These are phyloP conservation scores for Asobara japonica DNA, from an alignment of 1,140 invertebrate genomes.

Conservation along the genomic window DNA sequence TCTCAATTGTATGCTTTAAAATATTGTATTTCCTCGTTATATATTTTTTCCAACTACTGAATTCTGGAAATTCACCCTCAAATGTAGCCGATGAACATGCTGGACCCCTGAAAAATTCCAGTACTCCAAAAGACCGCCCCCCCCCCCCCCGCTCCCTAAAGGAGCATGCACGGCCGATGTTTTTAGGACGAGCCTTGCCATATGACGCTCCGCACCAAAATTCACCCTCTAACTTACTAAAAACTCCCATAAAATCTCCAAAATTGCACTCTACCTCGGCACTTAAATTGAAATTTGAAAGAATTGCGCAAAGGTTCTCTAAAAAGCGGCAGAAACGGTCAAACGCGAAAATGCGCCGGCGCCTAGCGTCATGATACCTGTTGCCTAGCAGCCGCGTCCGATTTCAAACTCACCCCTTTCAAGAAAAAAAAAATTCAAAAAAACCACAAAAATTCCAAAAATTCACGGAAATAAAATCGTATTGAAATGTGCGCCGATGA, in stretches of 20 bases:
- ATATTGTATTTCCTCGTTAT: too few species aligned
- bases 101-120: too few species aligned
- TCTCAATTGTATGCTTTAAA: too few species aligned
- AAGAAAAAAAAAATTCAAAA: too few species aligned
- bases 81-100: too few species aligned
- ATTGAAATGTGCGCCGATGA: too few species aligned
- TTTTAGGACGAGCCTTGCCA: slow-evolving; percentile 44
- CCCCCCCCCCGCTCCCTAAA: too few species aligned
- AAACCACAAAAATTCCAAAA: background rate
- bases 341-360: slow-evolving; percentile 50
- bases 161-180: slow-evolving; percentile 42
- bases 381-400: slow-evolving; percentile 54
- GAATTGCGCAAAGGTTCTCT: background rate
- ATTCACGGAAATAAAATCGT: too few species aligned
- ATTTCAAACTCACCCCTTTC: too few species aligned
- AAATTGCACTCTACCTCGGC: background rate
- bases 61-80: too few species aligned
- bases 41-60: too few species aligned
- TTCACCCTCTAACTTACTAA: background rate
- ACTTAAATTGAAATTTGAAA: background rate
- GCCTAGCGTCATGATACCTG: slow-evolving; percentile 55
- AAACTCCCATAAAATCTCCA: slow-evolving; percentile 28
- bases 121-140: too few species aligned
- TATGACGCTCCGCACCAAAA: slow-evolving; percentile 35
- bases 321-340: slow-evolving; percentile 6